Conservation (phyloP, 2,888 invertebrate species). For the Drosophila cognata region DNA sequence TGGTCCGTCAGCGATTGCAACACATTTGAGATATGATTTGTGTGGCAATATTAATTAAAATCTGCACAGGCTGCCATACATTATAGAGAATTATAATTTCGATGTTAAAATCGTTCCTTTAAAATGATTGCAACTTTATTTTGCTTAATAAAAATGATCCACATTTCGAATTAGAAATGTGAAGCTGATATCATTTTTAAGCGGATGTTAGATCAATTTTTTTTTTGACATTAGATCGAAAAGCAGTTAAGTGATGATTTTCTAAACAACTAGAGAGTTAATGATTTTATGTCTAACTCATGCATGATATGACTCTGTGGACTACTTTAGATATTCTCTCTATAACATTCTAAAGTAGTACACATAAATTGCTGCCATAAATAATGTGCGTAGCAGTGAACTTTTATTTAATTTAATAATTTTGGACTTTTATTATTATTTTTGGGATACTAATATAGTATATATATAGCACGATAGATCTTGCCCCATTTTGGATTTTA, state of each 20-base stretch:
- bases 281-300: neutral
- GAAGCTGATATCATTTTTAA: neutral
- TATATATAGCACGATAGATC: too few relatives aligned
- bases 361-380: neutral
- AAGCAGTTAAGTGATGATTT: neutral
- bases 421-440: neutral
- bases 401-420: neutral
- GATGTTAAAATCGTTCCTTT: too few relatives aligned
- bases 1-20: conserved; percentile 58
- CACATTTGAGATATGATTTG: conserved; percentile 46
- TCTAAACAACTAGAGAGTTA: neutral
- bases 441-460: too few relatives aligned
- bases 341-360: neutral
- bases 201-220: neutral
- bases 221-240: neutral
- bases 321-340: neutral
- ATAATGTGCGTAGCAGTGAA: neutral
- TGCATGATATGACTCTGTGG: neutral
- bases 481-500: neutral
- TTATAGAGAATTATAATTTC: neutral
- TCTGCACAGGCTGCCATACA: conserved; percentile 31
- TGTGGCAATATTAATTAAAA: conserved; percentile 55
- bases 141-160: neutral
- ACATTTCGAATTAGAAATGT: neutral
- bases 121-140: neutral